These are phyloP conservation scores for Hydrolagus colliei DNA, from an alignment of 2,797 vertebrate genomes.

Conservation along the genomic window DNA sequence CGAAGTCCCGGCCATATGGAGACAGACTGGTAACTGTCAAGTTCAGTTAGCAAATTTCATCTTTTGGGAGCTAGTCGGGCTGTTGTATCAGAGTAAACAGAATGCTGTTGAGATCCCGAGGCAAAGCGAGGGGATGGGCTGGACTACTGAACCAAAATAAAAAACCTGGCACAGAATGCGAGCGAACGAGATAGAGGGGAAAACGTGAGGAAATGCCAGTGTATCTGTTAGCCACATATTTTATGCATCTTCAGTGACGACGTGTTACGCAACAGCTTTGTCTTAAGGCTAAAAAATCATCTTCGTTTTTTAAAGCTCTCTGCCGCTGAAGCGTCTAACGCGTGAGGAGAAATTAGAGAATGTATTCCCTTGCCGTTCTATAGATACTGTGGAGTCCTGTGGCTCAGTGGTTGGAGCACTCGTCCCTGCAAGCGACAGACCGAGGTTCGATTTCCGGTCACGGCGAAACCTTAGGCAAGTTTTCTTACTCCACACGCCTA, in stretches of 20 bases:
- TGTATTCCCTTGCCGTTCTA: not conserved
- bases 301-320: not conserved
- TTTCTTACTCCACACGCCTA: too few relatives aligned
- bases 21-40: constrained; percentile 71
- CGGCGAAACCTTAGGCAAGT: too few relatives aligned
- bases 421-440: too few relatives aligned
- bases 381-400: not conserved
- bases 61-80: constrained; percentile 66
- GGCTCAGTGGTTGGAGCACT: too few relatives aligned
- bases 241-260: constrained; percentile 26
- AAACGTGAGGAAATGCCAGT: constrained; percentile 13
- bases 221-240: constrained; percentile 22
- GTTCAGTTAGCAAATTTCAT: constrained; percentile 69
- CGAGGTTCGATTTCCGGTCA: too few relatives aligned
- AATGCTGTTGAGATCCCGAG: constrained; percentile 58
- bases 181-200: not conserved
- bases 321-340: not conserved
- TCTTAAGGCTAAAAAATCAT: constrained; percentile 23
- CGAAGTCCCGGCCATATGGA: constrained; percentile 66
- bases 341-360: not conserved
- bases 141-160: constrained; percentile 52
- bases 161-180: constrained; percentile 23
- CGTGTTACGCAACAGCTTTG: constrained; percentile 13
- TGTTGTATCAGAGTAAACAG: constrained; percentile 58
- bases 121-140: constrained; percentile 49